Conservation (phyloP, 1,140 invertebrate species). For the Euschistus heros region DNA sequence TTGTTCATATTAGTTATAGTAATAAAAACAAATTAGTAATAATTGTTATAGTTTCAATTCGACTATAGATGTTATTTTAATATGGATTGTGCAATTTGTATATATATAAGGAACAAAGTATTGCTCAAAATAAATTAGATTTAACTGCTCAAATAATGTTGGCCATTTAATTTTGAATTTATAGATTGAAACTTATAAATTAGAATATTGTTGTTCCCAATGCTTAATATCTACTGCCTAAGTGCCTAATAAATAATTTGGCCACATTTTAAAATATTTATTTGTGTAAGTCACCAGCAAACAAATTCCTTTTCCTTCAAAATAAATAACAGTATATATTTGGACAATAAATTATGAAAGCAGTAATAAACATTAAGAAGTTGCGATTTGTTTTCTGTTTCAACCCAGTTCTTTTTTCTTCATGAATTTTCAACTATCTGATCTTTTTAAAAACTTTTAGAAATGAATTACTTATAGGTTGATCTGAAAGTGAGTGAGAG, state of each 20-base stretch:
- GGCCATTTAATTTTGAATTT: not conserved
- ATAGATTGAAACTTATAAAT: not conserved
- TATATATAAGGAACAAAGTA: conserved; percentile 18
- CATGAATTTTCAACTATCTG: too few species aligned
- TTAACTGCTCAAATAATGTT: conserved; percentile 22
- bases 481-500: too few species aligned
- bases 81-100: conserved; percentile 22
- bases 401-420: too few species aligned
- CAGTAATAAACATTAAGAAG: too few species aligned
- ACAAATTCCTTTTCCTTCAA: not conserved
- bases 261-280: not conserved
- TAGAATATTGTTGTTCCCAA: not conserved
- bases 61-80: conserved; percentile 17
- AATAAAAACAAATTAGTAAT: conserved; percentile 15
- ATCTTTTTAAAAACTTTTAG: too few species aligned
- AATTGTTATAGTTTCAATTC: conserved; percentile 12
- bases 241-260: conserved; percentile 2
- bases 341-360: too few species aligned
- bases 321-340: too few species aligned
- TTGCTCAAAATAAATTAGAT: conserved; percentile 25
- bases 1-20: conserved; percentile 8
- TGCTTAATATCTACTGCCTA: not conserved
- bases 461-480: too few species aligned
- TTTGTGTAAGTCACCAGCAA: too few species aligned
- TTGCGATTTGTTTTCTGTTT: too few species aligned